These are phyloP conservation scores for Thymelicus sylvestris DNA, from an alignment of 2,888 invertebrate genomes.

Conservation along the genomic window DNA sequence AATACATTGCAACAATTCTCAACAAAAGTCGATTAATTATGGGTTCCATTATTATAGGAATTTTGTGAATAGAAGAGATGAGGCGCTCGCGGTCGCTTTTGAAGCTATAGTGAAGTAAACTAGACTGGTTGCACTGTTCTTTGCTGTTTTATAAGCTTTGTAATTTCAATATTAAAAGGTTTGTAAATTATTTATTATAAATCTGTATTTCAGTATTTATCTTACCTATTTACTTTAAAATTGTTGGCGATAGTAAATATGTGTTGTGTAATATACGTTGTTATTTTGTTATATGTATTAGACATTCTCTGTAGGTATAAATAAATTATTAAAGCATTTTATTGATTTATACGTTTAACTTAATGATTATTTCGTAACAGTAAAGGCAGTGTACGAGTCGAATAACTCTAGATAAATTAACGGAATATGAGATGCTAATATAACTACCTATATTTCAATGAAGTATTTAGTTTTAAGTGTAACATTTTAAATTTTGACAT, in stretches of 20 bases:
- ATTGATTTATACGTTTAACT: background rate
- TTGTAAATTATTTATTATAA: background rate
- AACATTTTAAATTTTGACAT: conserved; percentile 48
- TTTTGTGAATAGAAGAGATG: too few relatives aligned
- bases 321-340: background rate
- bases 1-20: too few relatives aligned
- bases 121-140: conserved; percentile 33
- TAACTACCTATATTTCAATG: background rate
- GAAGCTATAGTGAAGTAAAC: conserved; percentile 25
- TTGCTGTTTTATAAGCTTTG: conserved; percentile 8
- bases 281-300: background rate
- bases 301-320: background rate
- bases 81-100: conserved; percentile 14
- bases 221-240: background rate
- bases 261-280: background rate
- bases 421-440: background rate
- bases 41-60: too few relatives aligned
- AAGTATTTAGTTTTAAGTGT: conserved; percentile 43
- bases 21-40: too few relatives aligned
- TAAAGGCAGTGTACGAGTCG: conserved; percentile 39
- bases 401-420: conserved; percentile 6
- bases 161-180: conserved; percentile 4
- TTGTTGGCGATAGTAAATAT: background rate
- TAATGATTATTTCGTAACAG: conserved; percentile 21
- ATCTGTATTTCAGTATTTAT: background rate